phyloP scores from a whole-genome alignment of 2,888 invertebrate species.

The Drosophila borborema region DNA sequence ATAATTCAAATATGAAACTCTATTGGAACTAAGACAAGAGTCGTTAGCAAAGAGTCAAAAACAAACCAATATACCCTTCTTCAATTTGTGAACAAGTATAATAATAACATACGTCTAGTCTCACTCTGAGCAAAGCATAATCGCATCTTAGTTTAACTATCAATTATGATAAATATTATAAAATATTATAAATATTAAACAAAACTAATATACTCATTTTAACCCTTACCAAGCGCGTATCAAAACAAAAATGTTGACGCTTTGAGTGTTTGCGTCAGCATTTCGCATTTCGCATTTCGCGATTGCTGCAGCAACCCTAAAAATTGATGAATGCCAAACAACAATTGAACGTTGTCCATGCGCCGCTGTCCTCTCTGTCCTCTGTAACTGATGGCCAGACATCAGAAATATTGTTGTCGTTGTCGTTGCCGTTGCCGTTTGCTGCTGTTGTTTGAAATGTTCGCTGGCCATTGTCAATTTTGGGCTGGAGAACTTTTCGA shows the following conservation, averaged over 20 bases:
- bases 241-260: slow-evolving; percentile 38
- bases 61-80: not conserved
- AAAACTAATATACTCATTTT: not conserved
- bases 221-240: not conserved
- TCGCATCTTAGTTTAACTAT: not conserved
- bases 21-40: too few species aligned
- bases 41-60: too few species aligned
- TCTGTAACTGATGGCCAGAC: slow-evolving; percentile 77
- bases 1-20: too few species aligned
- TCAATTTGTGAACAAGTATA: not conserved
- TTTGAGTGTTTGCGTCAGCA: slow-evolving; percentile 71
- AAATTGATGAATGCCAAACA: slow-evolving; percentile 73
- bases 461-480: slow-evolving; percentile 57
- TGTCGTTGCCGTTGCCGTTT: slow-evolving; percentile 12
- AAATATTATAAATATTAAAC: not conserved
- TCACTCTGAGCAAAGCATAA: not conserved
- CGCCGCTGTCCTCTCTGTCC: slow-evolving; percentile 13
- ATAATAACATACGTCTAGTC: not conserved
- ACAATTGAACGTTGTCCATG: slow-evolving; percentile 61
- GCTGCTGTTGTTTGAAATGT: slow-evolving; percentile 24
- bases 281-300: slow-evolving; percentile 35
- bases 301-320: slow-evolving; percentile 55
- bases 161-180: not conserved
- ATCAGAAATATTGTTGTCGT: slow-evolving; percentile 39
- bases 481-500: slow-evolving; percentile 50